Percentiles rank a stretch among this genome's conserved stretches.
Conservation (phyloP, 2,113 vertebrate genomes). For the Carlito syrichta region DNA sequence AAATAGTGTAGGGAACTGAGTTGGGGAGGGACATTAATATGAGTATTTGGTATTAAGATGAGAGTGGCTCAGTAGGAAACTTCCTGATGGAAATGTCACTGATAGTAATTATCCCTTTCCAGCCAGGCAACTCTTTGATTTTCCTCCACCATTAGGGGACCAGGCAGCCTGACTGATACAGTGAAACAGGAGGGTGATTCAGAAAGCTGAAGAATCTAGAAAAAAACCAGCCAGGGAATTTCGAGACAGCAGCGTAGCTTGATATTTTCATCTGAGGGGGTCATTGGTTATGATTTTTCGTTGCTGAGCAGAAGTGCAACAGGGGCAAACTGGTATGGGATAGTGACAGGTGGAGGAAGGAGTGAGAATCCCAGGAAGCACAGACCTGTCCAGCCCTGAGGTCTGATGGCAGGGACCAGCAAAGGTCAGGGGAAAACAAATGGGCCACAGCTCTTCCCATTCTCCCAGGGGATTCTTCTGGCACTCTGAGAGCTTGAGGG, state of each 20-base stretch:
- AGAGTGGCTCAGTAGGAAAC: conserved; percentile 63
- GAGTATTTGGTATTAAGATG: conserved; percentile 75
- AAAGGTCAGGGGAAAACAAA: neutral
- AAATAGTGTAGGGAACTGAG: conserved; percentile 57
- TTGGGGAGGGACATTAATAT: conserved; percentile 57
- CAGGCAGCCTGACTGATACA: conserved; percentile 35
- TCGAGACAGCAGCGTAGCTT: neutral
- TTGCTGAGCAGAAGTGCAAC: neutral
- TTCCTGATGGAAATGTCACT: conserved; percentile 78
- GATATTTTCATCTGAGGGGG: conserved; percentile 12
- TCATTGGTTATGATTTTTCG: neutral
- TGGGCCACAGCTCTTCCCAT: neutral
- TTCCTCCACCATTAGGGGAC: conserved; percentile 50
- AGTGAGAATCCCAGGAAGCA: neutral
- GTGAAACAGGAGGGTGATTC: conserved; percentile 39
- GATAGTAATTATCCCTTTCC: conserved; percentile 72
- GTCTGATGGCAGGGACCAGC: neutral
- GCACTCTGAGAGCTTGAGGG: neutral
- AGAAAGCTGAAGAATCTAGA: conserved; percentile 45
- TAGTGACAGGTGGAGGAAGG: neutral
- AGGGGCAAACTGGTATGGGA: neutral
- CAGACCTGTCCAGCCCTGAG: neutral
- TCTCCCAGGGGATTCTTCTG: neutral
- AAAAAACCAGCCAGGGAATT: conserved; percentile 37
- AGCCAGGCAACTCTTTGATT: conserved; percentile 72